phyloP scores from a whole-genome alignment of 2,113 vertebrate genomes.

The Bubalus kerabau region DNA sequence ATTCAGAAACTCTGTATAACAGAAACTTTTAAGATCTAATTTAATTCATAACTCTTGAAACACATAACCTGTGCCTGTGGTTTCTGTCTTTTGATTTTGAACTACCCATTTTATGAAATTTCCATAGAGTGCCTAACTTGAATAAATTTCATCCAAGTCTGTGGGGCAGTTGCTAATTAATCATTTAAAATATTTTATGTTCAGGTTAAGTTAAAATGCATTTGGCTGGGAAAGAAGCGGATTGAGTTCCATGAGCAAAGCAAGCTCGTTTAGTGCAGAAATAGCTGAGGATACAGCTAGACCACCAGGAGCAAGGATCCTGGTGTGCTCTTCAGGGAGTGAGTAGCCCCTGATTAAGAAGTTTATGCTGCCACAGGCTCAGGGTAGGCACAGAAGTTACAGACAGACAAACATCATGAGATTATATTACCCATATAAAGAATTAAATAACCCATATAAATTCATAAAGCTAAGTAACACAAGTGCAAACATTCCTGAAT shows the following conservation, averaged over 20 bases:
- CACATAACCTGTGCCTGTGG: neutral
- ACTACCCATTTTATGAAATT: slow-evolving; percentile 13
- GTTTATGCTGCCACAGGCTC: neutral
- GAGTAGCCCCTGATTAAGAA: neutral
- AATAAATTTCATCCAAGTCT: neutral
- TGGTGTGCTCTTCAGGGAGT: neutral
- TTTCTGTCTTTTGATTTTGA: slow-evolving; percentile 20
- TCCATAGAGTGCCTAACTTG: neutral
- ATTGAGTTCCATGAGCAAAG: neutral
- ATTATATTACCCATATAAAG: neutral
- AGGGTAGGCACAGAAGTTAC: neutral
- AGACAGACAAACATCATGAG: neutral
- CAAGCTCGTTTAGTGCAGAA: neutral
- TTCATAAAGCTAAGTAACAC: neutral
- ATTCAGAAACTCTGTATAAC: neutral
- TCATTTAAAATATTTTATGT: neutral
- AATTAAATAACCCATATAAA: neutral
- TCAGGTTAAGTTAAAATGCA: neutral
- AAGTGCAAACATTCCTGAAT: neutral
- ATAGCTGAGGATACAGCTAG: neutral
- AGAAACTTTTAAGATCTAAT: neutral
- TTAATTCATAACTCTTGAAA: neutral
- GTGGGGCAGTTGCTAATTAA: neutral
- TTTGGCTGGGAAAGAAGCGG: neutral
- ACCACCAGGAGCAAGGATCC: neutral